Percentiles rank a stretch among this genome's conserved stretches.
These are phyloP conservation scores for Clarias platycephalus DNA, from an alignment of 2,797 vertebrate genomes.

Conservation along the genomic window DNA sequence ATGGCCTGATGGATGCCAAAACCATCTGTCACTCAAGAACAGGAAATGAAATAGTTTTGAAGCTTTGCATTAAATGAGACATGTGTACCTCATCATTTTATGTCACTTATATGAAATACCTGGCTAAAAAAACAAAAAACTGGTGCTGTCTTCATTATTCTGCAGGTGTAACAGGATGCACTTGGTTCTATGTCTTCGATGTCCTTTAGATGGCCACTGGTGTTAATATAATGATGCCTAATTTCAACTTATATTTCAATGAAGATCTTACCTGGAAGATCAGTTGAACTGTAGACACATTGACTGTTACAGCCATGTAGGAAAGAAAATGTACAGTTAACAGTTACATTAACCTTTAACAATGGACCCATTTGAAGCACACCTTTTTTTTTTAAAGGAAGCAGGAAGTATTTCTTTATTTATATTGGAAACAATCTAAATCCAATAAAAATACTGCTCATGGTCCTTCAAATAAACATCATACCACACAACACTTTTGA, in stretches of 20 bases:
- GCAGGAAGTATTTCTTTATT: no score
- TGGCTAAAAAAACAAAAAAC: not conserved
- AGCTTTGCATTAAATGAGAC: not conserved
- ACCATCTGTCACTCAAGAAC: not conserved
- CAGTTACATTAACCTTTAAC: not conserved
- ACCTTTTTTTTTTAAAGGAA: not conserved
- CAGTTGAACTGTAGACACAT: not conserved
- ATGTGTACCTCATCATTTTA: not conserved
- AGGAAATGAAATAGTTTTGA: slow-evolving; percentile 8
- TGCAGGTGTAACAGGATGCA: not conserved
- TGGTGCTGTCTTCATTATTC: not conserved
- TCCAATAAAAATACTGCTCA: not conserved
- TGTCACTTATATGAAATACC: not conserved
- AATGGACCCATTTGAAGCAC: not conserved
- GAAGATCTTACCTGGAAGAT: not conserved
- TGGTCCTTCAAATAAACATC: not conserved
- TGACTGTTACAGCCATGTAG: not conserved
- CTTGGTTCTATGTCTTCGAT: not conserved
- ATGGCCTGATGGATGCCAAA: not conserved
- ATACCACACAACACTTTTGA: no score
- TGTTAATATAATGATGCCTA: not conserved
- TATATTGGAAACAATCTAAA: not conserved
- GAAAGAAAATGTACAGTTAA: not conserved
- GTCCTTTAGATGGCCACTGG: not conserved
- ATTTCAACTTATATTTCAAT: not conserved